Evolutionary conservation across 1,140 invertebrate genomes (phyloP).

Genomic region (Mylabris phalerata): DNA sequence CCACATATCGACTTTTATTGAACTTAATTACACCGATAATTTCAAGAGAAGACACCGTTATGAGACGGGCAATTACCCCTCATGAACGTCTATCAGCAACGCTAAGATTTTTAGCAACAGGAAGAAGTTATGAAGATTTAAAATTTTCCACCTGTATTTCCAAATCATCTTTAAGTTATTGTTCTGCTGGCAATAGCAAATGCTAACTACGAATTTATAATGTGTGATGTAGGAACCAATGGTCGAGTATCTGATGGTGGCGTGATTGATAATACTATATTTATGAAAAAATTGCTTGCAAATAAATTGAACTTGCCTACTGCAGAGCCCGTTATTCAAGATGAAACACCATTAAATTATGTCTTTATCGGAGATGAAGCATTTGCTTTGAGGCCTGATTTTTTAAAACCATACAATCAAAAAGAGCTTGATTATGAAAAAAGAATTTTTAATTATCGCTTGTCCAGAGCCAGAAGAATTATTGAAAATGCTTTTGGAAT

Average conservation of each 20-base stretch:
- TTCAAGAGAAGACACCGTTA: no score
- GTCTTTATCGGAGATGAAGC: constrained; percentile 42
- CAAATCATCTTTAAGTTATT: no score
- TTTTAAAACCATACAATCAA: constrained; percentile 36
- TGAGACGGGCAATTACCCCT: no score
- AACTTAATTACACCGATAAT: no score
- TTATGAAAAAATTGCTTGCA: constrained; percentile 25
- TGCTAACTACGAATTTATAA: constrained; percentile 40
- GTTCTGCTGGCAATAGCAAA: constrained; percentile 39
- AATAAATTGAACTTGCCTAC: constrained; percentile 27
- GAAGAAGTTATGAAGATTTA: no score
- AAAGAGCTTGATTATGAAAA: constrained; percentile 20
- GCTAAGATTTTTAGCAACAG: no score
- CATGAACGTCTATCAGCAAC: no score
- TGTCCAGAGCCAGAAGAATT: constrained; percentile 30
- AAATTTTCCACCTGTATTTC: no score
- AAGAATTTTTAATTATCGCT: constrained; percentile 38
- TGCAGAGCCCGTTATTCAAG: constrained; percentile 1
- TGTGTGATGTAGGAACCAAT: constrained; percentile 38
- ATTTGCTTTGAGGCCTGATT: constrained; percentile 34
- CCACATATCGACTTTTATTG: no score
- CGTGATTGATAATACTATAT: constrained; percentile 31
- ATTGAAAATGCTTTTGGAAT: constrained; percentile 44
- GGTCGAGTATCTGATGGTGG: constrained; percentile 38
- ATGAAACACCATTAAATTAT: constrained; percentile 18